A percentile compares a stretch with the other conserved stretches of the same genome.
Evolutionary conservation across 1,140 invertebrate genomes (phyloP).

Genomic region (Pteromalus puparum): DNA sequence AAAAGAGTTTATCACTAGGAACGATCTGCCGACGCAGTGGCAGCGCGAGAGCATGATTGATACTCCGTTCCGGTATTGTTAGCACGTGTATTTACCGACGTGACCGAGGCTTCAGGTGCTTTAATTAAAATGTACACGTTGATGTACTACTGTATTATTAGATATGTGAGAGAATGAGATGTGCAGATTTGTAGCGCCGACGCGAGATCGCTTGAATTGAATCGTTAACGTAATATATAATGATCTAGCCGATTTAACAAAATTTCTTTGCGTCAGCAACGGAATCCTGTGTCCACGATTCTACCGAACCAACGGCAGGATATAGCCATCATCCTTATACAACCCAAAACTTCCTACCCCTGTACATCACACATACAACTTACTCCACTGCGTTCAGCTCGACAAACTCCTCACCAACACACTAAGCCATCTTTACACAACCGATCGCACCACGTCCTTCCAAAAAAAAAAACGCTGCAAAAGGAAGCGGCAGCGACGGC

Average conservation of each 20-base stretch:
- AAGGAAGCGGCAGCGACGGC: slow-evolving; percentile 49
- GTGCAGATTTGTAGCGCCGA: neutral
- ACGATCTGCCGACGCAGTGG: slow-evolving; percentile 17
- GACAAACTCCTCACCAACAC: too few species aligned
- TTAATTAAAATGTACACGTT: slow-evolving; percentile 41
- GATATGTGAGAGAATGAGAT: too few species aligned
- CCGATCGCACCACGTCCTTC: neutral
- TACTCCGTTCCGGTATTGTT: slow-evolving; percentile 41
- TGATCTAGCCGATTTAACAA: too few species aligned
- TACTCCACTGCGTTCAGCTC: neutral
- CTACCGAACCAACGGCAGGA: too few species aligned
- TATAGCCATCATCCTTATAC: neutral
- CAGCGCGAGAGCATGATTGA: slow-evolving; percentile 28
- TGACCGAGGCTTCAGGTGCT: neutral
- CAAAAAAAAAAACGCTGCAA: neutral
- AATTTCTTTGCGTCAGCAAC: too few species aligned
- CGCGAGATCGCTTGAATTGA: neutral
- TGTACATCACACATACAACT: neutral
- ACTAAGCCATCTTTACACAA: neutral
- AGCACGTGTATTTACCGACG: slow-evolving; percentile 39
- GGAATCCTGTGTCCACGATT: too few species aligned
- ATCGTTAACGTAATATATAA: too few species aligned
- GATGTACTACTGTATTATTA: neutral
- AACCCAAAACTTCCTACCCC: neutral
- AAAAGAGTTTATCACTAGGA: slow-evolving; percentile 30